Evolutionary conservation across 2,888 invertebrate genomes (phyloP).

Genomic region (Phyllotreta striolata): DNA sequence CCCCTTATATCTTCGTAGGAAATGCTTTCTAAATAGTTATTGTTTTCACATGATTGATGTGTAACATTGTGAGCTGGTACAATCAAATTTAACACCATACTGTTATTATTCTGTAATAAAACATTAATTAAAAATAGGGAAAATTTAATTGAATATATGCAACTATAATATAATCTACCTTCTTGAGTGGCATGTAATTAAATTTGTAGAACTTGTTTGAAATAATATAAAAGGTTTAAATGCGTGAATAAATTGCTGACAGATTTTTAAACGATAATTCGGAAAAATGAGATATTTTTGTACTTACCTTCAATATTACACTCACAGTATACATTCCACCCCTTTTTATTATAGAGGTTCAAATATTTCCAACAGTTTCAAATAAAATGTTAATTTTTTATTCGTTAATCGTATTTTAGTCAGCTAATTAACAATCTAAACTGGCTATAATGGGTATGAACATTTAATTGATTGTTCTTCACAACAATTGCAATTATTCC

Average conservation of each 20-base stretch:
- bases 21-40: not conserved
- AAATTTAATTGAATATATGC: not conserved
- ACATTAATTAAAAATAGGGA: not conserved
- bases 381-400: not conserved
- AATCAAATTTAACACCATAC: constrained; percentile 59
- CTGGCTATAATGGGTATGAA: not conserved
- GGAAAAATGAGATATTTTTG: not conserved
- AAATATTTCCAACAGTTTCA: not conserved
- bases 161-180: too few relatives aligned
- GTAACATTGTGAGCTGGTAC: constrained; percentile 44
- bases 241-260: too few relatives aligned
- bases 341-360: not conserved
- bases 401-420: not conserved
- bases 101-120: constrained; percentile 50
- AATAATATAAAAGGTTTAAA: too few relatives aligned
- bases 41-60: constrained; percentile 3
- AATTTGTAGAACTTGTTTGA: too few relatives aligned
- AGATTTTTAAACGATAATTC: not conserved
- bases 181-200: too few relatives aligned
- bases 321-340: constrained; percentile 4
- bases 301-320: constrained; percentile 3
- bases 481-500: constrained; percentile 7
- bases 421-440: not conserved
- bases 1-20: constrained; percentile 2
- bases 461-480: constrained; percentile 8